Evolutionary conservation across 2,797 vertebrate species (phyloP).

Genomic region (Graptemys geographica): DNA sequence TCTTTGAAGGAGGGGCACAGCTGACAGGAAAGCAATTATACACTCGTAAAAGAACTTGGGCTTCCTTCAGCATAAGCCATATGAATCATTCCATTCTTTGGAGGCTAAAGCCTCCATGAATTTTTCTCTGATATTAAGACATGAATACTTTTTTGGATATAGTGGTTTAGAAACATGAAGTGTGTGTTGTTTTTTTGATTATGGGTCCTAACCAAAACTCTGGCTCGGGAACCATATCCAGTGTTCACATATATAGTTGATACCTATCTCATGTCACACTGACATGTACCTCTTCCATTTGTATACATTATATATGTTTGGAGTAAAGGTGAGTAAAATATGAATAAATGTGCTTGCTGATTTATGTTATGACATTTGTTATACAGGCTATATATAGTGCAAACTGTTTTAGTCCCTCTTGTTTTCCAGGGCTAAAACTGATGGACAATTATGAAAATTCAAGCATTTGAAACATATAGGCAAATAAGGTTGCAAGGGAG

Average conservation of each 20-base stretch:
- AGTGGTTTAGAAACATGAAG: not conserved
- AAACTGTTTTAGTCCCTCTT: rapidly evolving
- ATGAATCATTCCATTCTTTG: not conserved
- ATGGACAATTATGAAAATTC: not conserved
- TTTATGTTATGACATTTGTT: rapidly evolving
- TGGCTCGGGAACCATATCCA: rapidly evolving
- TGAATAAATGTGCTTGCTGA: not conserved
- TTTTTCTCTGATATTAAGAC: not conserved
- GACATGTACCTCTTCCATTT: not conserved
- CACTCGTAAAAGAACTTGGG: not conserved
- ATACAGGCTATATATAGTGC: rapidly evolving
- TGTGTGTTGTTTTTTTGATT: not conserved
- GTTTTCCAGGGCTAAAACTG: not conserved
- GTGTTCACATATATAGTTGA: rapidly evolving
- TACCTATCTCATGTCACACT: not conserved
- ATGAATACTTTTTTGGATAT: rapidly evolving
- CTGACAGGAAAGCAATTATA: not conserved
- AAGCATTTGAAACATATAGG: not conserved
- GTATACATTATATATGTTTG: not conserved
- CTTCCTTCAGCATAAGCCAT: not conserved
- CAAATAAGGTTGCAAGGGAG: not conserved
- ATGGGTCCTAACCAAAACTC: not conserved
- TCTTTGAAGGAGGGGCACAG: not conserved
- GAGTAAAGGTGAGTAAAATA: rapidly evolving
- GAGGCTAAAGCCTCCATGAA: not conserved